Evolutionary conservation across 2,888 invertebrate species (phyloP), one percentile per base, ranked within the genome.

Genomic region (Leptogaster cylindrica): DNA sequence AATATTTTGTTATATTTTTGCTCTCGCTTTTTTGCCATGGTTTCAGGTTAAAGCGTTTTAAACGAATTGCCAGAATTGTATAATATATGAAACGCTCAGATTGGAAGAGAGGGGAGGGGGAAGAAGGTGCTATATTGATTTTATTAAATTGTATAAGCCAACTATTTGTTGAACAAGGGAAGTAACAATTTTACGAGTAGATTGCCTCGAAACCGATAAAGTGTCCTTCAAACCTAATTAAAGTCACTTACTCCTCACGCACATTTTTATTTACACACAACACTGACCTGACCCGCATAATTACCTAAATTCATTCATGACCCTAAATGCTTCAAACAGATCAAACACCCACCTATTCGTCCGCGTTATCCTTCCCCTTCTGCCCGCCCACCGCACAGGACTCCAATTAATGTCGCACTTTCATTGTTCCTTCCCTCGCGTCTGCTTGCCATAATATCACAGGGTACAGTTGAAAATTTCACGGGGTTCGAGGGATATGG

Each of bases 291-390:
- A 61, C 61, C 61, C 44, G 44, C 61, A 28, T 61, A 61, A 61
- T 61, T 61, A 44, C 61, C 61, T 61, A 44, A 61, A 61, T 61
- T 61, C 61, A 61, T 61, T 61, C 61, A 61, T 61, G 61, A 61
- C 61, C 61, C 44, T 7, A 28, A 61, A 61, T 36, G 23, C 44
- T 28, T 44, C 61, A 44, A 44, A 61, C 61, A 61, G 44, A 61
- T 61, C 61, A 61, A 61, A 44, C 51, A 14, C 16, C 44, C 27
- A 41, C 27, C 44, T 23, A 33, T 23, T 39, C n/a, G 5, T 2
- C 46, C 14, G 18, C 18, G 23, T 3, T 10, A 8, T 31, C 6
- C 10, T 23, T n/a, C n/a, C 55, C 23, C 36, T 25, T 36, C 46
- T n/a, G 8, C 8, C 12, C 31, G 31, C 10, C 6, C 10, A 31